These are phyloP conservation scores for Eriosoma lanigerum DNA, from an alignment of 1,140 invertebrate species.

Conservation along the genomic window DNA sequence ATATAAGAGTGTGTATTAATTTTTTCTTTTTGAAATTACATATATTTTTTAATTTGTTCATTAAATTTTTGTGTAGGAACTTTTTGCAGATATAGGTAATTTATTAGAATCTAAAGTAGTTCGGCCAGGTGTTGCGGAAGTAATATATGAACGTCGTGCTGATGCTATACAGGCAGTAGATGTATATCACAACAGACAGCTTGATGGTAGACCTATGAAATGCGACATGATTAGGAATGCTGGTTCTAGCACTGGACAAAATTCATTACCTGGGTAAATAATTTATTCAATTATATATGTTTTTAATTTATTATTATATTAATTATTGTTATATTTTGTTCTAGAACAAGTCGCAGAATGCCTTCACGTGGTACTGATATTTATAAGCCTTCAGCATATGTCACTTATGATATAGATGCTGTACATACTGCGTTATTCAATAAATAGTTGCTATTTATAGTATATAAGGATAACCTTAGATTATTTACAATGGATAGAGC, in stretches of 20 bases:
- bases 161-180: conserved; percentile 87
- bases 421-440: conserved; percentile 44
- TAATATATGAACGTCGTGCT: conserved; percentile 80
- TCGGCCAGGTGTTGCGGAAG: conserved; percentile 84
- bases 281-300: neutral
- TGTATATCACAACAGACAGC: conserved; percentile 86
- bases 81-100: conserved; percentile 89
- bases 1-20: conserved; percentile 71
- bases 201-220: conserved; percentile 84
- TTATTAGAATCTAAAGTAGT: conserved; percentile 79
- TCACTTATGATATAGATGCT: conserved; percentile 31
- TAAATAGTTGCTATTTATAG: neutral
- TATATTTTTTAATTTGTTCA: neutral
- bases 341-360: conserved; percentile 43
- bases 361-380: conserved; percentile 37
- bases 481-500: too few species aligned
- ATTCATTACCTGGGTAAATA: conserved; percentile 30
- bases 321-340: neutral
- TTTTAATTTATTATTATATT: neutral
- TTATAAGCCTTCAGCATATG: conserved; percentile 34
- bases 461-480: too few species aligned
- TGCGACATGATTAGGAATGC: conserved; percentile 69
- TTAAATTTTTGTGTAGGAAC: conserved; percentile 65
- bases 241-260: neutral
- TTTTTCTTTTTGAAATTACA: neutral